Percentiles rank a stretch among this genome's conserved stretches.
These are phyloP conservation scores for Gadus chalcogrammus DNA, from an alignment of 2,113 vertebrate genomes.

Conservation along the genomic window DNA sequence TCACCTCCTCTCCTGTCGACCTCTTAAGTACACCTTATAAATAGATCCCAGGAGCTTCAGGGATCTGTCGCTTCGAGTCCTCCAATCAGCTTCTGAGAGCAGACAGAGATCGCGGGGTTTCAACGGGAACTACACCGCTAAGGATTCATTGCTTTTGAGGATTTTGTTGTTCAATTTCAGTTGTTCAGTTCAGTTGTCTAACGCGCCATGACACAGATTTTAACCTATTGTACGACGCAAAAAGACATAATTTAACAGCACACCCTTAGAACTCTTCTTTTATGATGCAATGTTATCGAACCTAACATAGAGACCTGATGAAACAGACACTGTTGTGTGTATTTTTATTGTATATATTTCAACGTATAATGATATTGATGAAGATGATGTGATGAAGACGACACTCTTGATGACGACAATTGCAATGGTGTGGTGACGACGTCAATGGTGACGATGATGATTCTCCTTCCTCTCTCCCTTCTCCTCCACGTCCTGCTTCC, in stretches of 20 bases:
- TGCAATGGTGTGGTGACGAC: no score
- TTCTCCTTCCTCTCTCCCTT: background rate
- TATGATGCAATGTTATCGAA: no score
- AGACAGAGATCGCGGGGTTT: background rate
- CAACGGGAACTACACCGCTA: background rate
- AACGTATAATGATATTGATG: no score
- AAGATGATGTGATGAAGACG: no score
- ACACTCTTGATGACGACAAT: no score
- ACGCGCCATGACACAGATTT: no score
- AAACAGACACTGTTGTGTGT: background rate
- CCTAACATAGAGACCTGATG: background rate
- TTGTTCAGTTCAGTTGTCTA: no score
- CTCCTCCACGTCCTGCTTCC: background rate
- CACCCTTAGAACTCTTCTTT: no score
- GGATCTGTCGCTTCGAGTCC: background rate
- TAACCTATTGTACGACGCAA: no score
- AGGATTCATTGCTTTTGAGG: background rate
- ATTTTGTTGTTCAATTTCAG: no score
- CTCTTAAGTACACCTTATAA: constrained; percentile 25
- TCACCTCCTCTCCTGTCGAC: constrained; percentile 23
- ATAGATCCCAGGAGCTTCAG: constrained; percentile 27
- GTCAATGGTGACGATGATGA: background rate
- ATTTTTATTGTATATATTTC: background rate
- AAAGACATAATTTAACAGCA: no score
- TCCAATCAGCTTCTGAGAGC: background rate